Conservation (phyloP, 2,888 invertebrate genomes). For the Chymomyza caudatula region DNA sequence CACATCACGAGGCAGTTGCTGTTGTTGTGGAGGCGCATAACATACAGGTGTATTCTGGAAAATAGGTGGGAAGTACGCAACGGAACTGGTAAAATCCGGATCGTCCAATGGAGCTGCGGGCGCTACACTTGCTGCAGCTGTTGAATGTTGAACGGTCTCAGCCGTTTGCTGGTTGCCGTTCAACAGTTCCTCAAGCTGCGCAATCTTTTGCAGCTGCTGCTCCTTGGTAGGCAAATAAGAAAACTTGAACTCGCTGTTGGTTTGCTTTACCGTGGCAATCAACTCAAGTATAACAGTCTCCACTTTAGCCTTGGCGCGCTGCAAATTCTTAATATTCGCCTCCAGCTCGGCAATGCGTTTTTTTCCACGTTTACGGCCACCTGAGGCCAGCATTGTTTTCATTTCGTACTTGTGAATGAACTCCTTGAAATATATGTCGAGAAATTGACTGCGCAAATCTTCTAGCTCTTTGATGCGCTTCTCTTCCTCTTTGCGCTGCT, state of each 20-base stretch:
- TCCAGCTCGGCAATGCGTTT: constrained; percentile 76
- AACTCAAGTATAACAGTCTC: constrained; percentile 76
- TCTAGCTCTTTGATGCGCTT: constrained; percentile 76
- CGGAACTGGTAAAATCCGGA: constrained; percentile 41
- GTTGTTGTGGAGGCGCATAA: constrained; percentile 73
- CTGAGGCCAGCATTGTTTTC: constrained; percentile 65
- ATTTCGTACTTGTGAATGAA: constrained; percentile 74
- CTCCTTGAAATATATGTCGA: constrained; percentile 77
- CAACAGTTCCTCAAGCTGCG: constrained; percentile 55
- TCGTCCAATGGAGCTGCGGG: constrained; percentile 8
- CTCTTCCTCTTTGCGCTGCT: constrained; percentile 76
- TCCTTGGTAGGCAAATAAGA: constrained; percentile 77
- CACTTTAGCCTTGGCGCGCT: constrained; percentile 76
- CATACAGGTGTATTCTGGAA: constrained; percentile 67
- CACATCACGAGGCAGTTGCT: constrained; percentile 65
- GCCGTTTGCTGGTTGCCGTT: constrained; percentile 14
- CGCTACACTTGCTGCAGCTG: constrained; percentile 12
- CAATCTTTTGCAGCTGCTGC: constrained; percentile 73
- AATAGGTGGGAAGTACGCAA: constrained; percentile 49
- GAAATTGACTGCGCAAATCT: constrained; percentile 74
- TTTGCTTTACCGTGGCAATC: constrained; percentile 76
- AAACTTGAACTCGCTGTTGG: constrained; percentile 76
- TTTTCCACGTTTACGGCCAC: constrained; percentile 75
- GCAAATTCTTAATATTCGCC: constrained; percentile 75
- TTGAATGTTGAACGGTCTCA: not conserved